Percentiles rank a stretch among this genome's conserved stretches.
Evolutionary conservation across 1,140 invertebrate genomes (phyloP).

Genomic region (Drosophila persimilis): DNA sequence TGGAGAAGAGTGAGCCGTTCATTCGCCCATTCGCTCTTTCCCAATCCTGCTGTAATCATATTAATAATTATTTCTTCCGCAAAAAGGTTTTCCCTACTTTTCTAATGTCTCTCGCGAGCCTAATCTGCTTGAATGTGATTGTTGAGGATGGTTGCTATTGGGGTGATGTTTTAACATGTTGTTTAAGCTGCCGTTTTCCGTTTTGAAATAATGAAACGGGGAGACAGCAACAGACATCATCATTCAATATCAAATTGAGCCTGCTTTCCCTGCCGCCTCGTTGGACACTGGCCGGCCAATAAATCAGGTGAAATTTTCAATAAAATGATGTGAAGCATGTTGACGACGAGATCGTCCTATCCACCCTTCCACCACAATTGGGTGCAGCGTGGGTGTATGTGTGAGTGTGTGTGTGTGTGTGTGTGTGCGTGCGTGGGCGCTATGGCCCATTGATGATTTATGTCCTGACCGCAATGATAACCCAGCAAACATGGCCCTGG

Average conservation of each 20-base stretch:
- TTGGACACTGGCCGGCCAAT: slow-evolving; percentile 35
- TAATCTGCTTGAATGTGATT: slow-evolving; percentile 54
- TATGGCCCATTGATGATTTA: slow-evolving; percentile 57
- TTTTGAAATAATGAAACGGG: slow-evolving; percentile 3
- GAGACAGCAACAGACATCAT: slow-evolving; percentile 23
- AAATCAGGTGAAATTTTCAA: slow-evolving; percentile 68
- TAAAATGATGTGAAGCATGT: slow-evolving; percentile 57
- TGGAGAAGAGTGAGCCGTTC: background rate
- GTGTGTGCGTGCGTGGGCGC: slow-evolving; percentile 4
- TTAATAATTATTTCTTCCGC: slow-evolving; percentile 69
- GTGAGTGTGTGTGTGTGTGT: no score
- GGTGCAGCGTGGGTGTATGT: background rate
- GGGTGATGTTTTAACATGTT: slow-evolving; percentile 32
- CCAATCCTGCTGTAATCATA: slow-evolving; percentile 54
- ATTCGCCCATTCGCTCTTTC: background rate
- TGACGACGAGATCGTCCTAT: slow-evolving; percentile 42
- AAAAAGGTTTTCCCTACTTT: slow-evolving; percentile 39
- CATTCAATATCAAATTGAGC: slow-evolving; percentile 46
- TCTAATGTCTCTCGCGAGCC: slow-evolving; percentile 60
- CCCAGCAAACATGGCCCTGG: slow-evolving; percentile 26
- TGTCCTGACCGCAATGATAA: slow-evolving; percentile 52
- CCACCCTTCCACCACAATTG: background rate
- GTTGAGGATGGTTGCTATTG: slow-evolving; percentile 15
- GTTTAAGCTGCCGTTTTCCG: slow-evolving; percentile 37
- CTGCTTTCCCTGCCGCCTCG: slow-evolving; percentile 24